Evolutionary conservation across 2,888 invertebrate genomes (phyloP).

Genomic region (Gerris lacustris): DNA sequence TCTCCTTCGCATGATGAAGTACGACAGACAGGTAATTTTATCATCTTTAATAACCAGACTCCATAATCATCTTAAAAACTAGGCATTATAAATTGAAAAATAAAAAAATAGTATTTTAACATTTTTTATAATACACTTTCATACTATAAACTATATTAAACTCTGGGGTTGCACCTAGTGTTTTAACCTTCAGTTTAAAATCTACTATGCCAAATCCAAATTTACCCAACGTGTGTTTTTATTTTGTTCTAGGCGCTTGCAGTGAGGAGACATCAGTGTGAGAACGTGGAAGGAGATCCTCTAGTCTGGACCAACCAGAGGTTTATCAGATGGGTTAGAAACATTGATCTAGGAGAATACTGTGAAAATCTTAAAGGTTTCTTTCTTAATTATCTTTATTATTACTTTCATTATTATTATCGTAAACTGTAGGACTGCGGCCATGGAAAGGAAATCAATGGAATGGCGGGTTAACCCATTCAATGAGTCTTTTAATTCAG

Average conservation of each 20-base stretch:
- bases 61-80: neutral
- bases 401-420: neutral
- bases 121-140: no score
- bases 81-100: neutral
- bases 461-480: no score
- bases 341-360: conserved; percentile 86
- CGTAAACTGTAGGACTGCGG: neutral
- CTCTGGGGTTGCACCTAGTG: no score
- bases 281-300: conserved; percentile 78
- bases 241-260: conserved; percentile 54
- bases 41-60: neutral
- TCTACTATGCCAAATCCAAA: no score
- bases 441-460: no score
- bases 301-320: conserved; percentile 92
- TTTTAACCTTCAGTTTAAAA: no score
- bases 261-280: conserved; percentile 75
- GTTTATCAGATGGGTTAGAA: conserved; percentile 85
- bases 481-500: no score
- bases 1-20: conserved; percentile 78
- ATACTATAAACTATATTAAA: no score
- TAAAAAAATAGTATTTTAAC: no score
- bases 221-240: neutral
- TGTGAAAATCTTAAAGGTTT: conserved; percentile 82
- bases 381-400: neutral
- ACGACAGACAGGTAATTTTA: conserved; percentile 65